Evolutionary conservation across 2,113 vertebrate genomes (phyloP).

Genomic region (Pseudorhombus dupliciocellatus): DNA sequence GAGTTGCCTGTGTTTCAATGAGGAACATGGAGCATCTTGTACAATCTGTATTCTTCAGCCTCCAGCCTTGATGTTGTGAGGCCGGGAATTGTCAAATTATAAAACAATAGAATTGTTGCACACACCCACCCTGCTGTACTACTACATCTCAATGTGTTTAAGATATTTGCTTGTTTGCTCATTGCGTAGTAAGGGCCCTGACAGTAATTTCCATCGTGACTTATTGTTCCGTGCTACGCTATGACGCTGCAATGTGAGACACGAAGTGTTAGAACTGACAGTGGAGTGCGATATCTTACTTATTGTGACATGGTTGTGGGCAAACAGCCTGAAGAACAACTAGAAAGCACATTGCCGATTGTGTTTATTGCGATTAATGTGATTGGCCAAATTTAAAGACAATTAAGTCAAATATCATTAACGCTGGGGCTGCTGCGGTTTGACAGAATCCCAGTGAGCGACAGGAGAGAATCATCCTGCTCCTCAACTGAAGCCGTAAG

Average conservation of each 20-base stretch:
- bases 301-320: neutral
- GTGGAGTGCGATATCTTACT: neutral
- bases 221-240: no score
- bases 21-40: neutral
- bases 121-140: no score
- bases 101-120: no score
- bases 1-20: no score
- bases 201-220: neutral
- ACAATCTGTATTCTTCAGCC: no score
- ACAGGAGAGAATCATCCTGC: neutral
- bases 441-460: conserved; percentile 1
- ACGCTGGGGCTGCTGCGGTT: conserved; percentile 1
- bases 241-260: no score
- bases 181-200: neutral
- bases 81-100: no score
- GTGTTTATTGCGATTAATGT: neutral
- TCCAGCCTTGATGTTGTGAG: no score
- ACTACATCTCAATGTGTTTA: neutral
- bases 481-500: conserved; percentile 25
- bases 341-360: neutral
- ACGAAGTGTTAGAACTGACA: neutral
- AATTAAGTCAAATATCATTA: conserved; percentile 4
- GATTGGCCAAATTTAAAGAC: neutral
- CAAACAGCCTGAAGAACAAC: neutral
- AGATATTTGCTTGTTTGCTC: neutral